Conservation (phyloP, 1,140 invertebrate genomes). For the Halyomorpha halys region DNA sequence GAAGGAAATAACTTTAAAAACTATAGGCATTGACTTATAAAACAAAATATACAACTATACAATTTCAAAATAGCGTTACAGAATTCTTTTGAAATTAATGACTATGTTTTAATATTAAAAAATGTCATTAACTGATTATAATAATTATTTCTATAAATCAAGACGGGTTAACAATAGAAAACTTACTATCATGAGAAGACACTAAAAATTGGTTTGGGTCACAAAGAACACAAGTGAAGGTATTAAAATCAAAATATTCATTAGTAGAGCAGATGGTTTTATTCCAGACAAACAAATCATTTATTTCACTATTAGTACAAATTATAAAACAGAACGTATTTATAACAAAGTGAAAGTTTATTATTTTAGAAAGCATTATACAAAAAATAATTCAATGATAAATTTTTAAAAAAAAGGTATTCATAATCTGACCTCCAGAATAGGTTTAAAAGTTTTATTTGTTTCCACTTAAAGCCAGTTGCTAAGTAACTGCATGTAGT, state of each 20-base stretch:
- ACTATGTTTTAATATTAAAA: neutral
- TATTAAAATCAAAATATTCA: slow-evolving; percentile 35
- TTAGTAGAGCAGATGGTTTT: slow-evolving; percentile 21
- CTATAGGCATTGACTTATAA: neutral
- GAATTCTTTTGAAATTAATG: neutral
- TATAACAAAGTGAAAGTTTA: no score
- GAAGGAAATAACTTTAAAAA: neutral
- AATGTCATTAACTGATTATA: neutral
- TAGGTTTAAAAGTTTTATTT: no score
- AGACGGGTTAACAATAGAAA: slow-evolving; percentile 33
- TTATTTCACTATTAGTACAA: no score
- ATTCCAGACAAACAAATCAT: no score
- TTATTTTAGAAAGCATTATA: no score
- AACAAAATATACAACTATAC: neutral
- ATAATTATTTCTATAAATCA: neutral
- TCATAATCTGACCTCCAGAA: no score
- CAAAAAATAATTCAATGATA: no score
- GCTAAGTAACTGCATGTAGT: no score
- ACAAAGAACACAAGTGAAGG: slow-evolving; percentile 34
- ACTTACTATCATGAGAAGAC: slow-evolving; percentile 35
- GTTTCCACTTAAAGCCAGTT: no score
- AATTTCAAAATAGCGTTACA: neutral
- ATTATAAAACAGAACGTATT: no score
- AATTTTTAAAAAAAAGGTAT: no score
- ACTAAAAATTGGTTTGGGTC: slow-evolving; percentile 33